phyloP scores from a whole-genome alignment of 1,140 invertebrate genomes.

The Brachionus asplanchnoidis region DNA sequence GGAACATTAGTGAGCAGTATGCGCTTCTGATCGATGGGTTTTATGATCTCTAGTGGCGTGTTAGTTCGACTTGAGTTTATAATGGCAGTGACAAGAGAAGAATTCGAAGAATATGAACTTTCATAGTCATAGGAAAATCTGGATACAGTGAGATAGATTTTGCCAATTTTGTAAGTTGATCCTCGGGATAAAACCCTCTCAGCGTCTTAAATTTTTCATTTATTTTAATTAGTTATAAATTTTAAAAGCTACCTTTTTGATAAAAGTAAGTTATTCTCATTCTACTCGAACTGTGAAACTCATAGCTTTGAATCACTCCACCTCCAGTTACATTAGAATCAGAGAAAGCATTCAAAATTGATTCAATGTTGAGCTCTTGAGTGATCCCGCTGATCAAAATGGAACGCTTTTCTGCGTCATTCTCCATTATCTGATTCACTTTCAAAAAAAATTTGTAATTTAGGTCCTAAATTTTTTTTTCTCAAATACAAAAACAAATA shows the following conservation, averaged over 20 bases:
- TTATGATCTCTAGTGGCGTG: neutral
- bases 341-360: neutral
- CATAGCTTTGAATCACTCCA: slow-evolving; percentile 4
- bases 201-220: neutral
- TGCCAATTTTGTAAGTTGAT: neutral
- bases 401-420: neutral
- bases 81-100: slow-evolving; percentile 1
- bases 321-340: slow-evolving; percentile 10
- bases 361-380: neutral
- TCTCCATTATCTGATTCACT: slow-evolving; percentile 12
- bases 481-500: neutral
- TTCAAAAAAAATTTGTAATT: neutral
- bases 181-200: neutral
- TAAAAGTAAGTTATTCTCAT: slow-evolving; percentile 21
- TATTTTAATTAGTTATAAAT: neutral
- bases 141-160: neutral
- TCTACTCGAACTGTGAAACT: neutral
- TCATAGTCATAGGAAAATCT: neutral
- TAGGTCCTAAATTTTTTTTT: neutral
- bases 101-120: neutral
- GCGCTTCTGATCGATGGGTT: neutral
- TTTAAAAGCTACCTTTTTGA: neutral
- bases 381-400: neutral
- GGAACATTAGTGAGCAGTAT: slow-evolving; percentile 12
- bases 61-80: neutral